Conservation (phyloP, 2,888 invertebrate genomes). For the Fragum whitleyi region DNA sequence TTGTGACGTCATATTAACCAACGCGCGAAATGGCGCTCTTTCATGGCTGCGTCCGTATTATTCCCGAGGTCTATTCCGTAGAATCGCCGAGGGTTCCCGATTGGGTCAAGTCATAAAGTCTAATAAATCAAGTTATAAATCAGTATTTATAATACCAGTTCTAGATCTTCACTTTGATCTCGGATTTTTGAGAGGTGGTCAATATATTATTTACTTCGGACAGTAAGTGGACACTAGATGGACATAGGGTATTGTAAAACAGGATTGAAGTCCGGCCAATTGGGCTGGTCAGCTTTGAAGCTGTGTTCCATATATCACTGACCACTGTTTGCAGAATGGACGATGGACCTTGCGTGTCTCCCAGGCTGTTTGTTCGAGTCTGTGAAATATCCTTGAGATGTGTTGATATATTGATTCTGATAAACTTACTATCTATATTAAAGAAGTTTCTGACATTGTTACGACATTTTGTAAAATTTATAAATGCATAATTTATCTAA, state of each 20-base stretch:
- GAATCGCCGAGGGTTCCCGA: too few species aligned
- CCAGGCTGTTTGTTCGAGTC: background rate
- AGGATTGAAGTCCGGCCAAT: conserved; percentile 2
- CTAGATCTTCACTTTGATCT: conserved; percentile 1
- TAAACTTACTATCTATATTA: background rate
- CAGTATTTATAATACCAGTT: background rate
- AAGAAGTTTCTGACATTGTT: background rate
- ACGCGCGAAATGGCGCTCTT: too few species aligned
- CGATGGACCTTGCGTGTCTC: background rate
- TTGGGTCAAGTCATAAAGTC: too few species aligned
- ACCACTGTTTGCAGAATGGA: background rate
- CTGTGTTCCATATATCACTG: background rate
- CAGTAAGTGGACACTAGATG: background rate
- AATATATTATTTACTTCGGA: background rate
- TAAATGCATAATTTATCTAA: too few species aligned
- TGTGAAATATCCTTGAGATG: background rate
- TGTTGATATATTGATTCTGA: background rate
- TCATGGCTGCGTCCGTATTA: too few species aligned
- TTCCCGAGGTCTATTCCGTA: too few species aligned
- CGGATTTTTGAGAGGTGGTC: background rate
- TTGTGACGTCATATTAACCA: too few species aligned
- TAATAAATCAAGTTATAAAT: conserved; percentile 1
- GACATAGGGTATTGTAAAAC: background rate
- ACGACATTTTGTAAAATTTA: background rate
- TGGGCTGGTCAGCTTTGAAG: background rate